Conservation (phyloP, 2,888 invertebrate species). For the Fragum sueziense region DNA sequence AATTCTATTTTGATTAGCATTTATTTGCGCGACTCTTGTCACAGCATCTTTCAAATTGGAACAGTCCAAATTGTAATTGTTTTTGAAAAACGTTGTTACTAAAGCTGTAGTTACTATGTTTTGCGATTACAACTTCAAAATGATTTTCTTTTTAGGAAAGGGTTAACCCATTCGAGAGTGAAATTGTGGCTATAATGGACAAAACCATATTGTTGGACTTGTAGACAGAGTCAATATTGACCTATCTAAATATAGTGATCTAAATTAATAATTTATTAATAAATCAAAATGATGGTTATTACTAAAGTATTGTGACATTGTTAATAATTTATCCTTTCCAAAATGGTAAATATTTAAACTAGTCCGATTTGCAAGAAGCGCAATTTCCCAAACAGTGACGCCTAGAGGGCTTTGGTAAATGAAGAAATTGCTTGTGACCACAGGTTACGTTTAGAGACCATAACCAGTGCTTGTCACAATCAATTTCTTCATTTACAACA, state of each 20-base stretch:
- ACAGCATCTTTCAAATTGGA: too few relatives aligned
- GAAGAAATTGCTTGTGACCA: too few relatives aligned
- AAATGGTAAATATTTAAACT: background rate
- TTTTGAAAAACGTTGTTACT: too few relatives aligned
- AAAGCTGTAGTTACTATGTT: too few relatives aligned
- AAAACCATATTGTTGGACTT: background rate
- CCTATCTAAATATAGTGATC: background rate
- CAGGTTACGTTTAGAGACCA: too few relatives aligned
- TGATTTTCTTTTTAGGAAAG: too few relatives aligned
- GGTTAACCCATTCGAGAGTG: background rate
- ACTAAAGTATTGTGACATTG: background rate
- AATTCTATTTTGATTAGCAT: too few relatives aligned
- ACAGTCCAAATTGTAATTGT: too few relatives aligned
- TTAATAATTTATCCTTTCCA: background rate
- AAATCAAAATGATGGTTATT: slow-evolving; percentile 1
- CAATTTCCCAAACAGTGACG: background rate
- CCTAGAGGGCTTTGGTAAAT: too few relatives aligned
- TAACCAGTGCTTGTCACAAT: background rate
- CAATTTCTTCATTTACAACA: slow-evolving; percentile 1
- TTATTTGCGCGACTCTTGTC: too few relatives aligned
- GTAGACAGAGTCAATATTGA: background rate
- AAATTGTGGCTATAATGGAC: background rate
- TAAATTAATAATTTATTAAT: slow-evolving; percentile 6
- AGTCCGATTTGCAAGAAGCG: background rate
- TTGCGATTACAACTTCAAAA: too few relatives aligned